These are phyloP conservation scores for Hydrolagus colliei DNA, from an alignment of 2,797 vertebrate species.

Conservation along the genomic window DNA sequence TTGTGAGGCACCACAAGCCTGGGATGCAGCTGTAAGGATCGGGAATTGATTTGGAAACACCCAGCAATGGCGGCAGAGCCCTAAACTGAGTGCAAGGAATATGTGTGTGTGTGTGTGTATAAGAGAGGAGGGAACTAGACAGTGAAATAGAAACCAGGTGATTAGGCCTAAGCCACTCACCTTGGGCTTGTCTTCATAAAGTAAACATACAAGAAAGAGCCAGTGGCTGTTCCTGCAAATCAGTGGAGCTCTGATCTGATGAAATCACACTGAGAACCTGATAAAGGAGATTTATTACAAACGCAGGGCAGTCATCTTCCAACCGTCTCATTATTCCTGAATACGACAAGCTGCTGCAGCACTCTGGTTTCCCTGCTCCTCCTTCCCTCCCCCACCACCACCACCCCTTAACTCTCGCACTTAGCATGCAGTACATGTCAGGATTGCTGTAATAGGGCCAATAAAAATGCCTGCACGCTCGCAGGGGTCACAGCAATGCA, in stretches of 20 bases:
- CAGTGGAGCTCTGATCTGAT: slow-evolving; percentile 1
- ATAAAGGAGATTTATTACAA: slow-evolving; percentile 24
- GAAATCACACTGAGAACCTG: slow-evolving; percentile 20
- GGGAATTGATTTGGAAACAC: slow-evolving; percentile 22
- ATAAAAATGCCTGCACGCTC: slow-evolving; percentile 20
- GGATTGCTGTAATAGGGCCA: slow-evolving; percentile 18
- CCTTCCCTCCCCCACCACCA: slow-evolving; percentile 15
- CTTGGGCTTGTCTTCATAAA: slow-evolving; percentile 22
- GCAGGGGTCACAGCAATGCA: slow-evolving; percentile 19
- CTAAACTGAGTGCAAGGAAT: no score
- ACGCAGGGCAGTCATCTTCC: slow-evolving; percentile 10
- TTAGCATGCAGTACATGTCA: slow-evolving; percentile 29
- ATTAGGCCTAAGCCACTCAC: slow-evolving; percentile 17
- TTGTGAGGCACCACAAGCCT: neutral
- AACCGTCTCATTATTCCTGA: slow-evolving; percentile 22
- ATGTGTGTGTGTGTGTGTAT: neutral
- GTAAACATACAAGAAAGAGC: neutral
- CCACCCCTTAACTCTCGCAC: slow-evolving; percentile 10
- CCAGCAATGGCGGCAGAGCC: neutral
- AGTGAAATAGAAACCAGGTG: neutral
- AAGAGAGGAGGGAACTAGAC: neutral
- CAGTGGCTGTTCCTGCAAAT: neutral
- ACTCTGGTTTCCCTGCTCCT: slow-evolving; percentile 14
- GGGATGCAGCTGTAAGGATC: slow-evolving; percentile 9
- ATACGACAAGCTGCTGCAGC: slow-evolving; percentile 6